A percentile compares a stretch with the other conserved stretches of the same genome.
Evolutionary conservation across 1,140 invertebrate genomes (phyloP).

Genomic region (Cylas formicarius): DNA sequence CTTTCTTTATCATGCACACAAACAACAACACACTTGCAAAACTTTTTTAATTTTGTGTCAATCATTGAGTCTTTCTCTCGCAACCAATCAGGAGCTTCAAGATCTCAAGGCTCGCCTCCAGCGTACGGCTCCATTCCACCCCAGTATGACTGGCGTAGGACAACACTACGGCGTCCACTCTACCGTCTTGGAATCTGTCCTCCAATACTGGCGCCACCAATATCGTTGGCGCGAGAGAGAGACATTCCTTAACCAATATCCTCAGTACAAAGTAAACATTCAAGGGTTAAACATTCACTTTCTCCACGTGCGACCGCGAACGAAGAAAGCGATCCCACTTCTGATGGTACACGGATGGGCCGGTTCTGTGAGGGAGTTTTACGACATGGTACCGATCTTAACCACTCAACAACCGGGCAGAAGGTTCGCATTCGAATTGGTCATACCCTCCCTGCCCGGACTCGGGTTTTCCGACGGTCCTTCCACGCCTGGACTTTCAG

Average conservation of each 20-base stretch:
- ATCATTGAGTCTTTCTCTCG: too few species aligned
- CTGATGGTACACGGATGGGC: slow-evolving; percentile 86
- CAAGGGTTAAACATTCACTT: slow-evolving; percentile 63
- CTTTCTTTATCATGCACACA: too few species aligned
- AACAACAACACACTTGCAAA: too few species aligned
- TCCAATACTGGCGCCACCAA: slow-evolving; percentile 50
- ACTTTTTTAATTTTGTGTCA: too few species aligned
- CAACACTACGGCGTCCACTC: slow-evolving; percentile 55
- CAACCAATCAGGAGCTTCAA: background rate
- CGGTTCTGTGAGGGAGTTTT: slow-evolving; percentile 78
- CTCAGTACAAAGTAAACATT: slow-evolving; percentile 51
- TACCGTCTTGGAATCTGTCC: slow-evolving; percentile 44
- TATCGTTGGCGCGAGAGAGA: slow-evolving; percentile 55
- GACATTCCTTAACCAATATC: slow-evolving; percentile 47
- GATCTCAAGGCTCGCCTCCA: background rate
- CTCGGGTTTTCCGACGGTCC: slow-evolving; percentile 57
- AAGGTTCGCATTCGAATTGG: slow-evolving; percentile 7
- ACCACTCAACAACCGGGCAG: slow-evolving; percentile 1
- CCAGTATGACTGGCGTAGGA: slow-evolving; percentile 44
- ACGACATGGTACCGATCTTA: slow-evolving; percentile 60
- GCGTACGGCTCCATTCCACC: slow-evolving; percentile 25
- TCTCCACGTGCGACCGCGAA: slow-evolving; percentile 55
- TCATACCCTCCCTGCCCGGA: slow-evolving; percentile 14
- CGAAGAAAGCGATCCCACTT: slow-evolving; percentile 57
- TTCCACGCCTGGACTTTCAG: slow-evolving; percentile 52